Evolutionary conservation across 2,113 vertebrate genomes (phyloP), one percentile per base, ranked within the genome.

Genomic region (Triplophysa rosa): DNA sequence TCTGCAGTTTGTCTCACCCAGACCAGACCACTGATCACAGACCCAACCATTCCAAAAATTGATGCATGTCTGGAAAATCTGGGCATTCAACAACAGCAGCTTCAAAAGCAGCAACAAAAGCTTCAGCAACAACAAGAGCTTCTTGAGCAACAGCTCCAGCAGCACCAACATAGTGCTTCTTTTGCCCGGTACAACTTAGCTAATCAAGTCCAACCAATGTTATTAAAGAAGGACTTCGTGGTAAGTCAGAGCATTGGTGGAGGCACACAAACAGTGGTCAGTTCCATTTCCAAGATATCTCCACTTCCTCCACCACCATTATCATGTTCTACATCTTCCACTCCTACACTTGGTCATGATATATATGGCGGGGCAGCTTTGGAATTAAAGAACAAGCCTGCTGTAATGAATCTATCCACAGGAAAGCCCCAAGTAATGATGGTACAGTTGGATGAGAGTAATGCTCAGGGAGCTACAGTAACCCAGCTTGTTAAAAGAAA

Each of bases 371-470:
- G 93, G 0, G 83, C 92, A 70, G 93, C 96, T 0, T 84, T 95
- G 84, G 96, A 98, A 81, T 88, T 97, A 72, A 96, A 96, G 87
- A 93, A 93, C 79, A 95, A 96, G 72, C 90, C 93, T 63, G 89
- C 93, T 37, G 91, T 93, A 54, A 87, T 95, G 3, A 93, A 95
- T 56, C 81, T 95, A 29, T 93, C 94, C 0, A 88, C 93, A 66
- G 94, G 93, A 80, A 98, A 96, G 80, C 93, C 95, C 19, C 97
- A 99, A 83, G 90, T 95, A 45, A 95, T 98, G 93, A 93, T 99
- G 93, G 97, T 99, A 42, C 97, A 99, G 82, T 87, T 99, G 91
- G 97, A 96, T 87, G 92, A 93, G 33, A 89, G 67, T 78, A 95
- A 92, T 65, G 84, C 93, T 0, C 87, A 93, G 1, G 88, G 91